Conservation (phyloP, 2,888 invertebrate genomes). For the Agonopterix alstromeriana region DNA sequence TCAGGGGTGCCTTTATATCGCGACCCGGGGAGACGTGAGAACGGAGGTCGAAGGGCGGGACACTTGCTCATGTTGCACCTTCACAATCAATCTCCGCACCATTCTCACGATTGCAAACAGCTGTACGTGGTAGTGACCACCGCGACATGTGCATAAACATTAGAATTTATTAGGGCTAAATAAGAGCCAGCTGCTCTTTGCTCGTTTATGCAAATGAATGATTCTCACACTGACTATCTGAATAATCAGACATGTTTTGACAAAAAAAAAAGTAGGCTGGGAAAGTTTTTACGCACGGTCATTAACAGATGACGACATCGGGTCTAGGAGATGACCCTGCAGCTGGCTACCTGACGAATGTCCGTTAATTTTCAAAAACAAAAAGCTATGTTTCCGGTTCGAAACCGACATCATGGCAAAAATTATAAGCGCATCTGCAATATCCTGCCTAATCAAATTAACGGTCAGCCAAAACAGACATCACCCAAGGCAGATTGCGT, state of each 20-base stretch:
- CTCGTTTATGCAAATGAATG: conserved; percentile 47
- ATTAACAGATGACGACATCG: not conserved
- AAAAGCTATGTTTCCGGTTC: conserved; percentile 57
- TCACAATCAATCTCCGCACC: conserved; percentile 27
- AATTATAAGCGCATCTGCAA: conserved; percentile 54
- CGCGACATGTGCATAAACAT: conserved; percentile 54
- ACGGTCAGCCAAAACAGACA: conserved; percentile 30
- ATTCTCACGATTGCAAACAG: conserved; percentile 66
- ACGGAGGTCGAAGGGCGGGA: conserved; percentile 58
- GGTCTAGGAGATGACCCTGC: conserved; percentile 30
- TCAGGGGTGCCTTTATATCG: conserved; percentile 56
- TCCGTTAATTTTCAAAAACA: conserved; percentile 50
- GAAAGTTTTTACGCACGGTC: conserved; percentile 26
- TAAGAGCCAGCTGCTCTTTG: conserved; percentile 50
- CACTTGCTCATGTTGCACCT: conserved; percentile 70
- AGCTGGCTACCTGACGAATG: conserved; percentile 58
- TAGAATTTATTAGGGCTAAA: conserved; percentile 64
- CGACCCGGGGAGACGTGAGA: conserved; percentile 49
- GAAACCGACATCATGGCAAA: conserved; percentile 41
- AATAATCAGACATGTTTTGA: conserved; percentile 32
- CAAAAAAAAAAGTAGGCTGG: conserved; percentile 39
- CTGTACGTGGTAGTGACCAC: conserved; percentile 47
- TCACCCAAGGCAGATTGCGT: conserved; percentile 21
- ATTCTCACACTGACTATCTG: conserved; percentile 39
- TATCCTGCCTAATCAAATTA: conserved; percentile 47